These are phyloP conservation scores for Spilogale gracilis DNA, from an alignment of 2,113 vertebrate genomes.

Conservation along the genomic window DNA sequence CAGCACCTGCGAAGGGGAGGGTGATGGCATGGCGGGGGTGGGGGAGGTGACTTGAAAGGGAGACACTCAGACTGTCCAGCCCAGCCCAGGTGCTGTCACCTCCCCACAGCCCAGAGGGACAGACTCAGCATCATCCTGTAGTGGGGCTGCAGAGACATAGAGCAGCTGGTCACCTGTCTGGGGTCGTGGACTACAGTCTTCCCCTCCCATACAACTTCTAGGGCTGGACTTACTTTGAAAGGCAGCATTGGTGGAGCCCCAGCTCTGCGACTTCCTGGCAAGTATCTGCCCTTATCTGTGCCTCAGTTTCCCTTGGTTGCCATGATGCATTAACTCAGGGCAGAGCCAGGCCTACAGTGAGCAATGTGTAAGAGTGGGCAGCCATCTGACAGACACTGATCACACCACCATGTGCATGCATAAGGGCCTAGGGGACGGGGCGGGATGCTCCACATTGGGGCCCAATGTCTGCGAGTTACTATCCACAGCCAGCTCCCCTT, in stretches of 20 bases:
- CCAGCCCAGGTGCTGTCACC: neutral
- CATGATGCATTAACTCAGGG: fast-evolving
- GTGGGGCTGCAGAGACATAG: too few species aligned
- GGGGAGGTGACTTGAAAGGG: too few species aligned
- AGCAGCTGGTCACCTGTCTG: too few species aligned
- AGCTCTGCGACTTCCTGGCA: neutral
- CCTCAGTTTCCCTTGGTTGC: neutral
- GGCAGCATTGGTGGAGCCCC: neutral
- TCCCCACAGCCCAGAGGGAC: neutral
- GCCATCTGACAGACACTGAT: fast-evolving
- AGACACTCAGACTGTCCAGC: neutral
- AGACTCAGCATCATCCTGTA: neutral
- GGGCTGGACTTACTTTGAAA: neutral
- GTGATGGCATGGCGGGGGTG: fast-evolving
- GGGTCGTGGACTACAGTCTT: neutral
- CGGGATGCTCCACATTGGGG: fast-evolving
- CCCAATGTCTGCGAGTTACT: fast-evolving
- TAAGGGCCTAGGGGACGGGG: too few species aligned
- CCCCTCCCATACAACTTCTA: neutral
- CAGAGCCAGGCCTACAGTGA: neutral
- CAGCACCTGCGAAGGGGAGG: neutral
- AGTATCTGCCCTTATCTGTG: neutral
- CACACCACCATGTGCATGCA: fast-evolving
- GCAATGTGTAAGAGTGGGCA: fast-evolving
- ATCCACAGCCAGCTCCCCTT: neutral